These are phyloP conservation scores for Trichacis sp. DNA, from an alignment of 2,888 invertebrate genomes.

Conservation along the genomic window DNA sequence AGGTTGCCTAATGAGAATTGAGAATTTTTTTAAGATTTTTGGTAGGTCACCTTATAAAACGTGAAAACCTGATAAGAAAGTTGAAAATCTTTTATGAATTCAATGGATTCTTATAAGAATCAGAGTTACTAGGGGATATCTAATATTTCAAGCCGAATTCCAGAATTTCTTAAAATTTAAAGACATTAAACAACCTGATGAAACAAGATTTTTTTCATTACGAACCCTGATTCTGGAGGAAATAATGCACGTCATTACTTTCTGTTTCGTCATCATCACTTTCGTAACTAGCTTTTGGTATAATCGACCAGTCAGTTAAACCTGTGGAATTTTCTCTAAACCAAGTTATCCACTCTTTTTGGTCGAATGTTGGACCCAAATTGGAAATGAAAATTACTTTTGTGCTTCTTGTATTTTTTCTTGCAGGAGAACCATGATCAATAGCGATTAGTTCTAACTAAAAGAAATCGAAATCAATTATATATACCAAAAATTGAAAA, in stretches of 20 bases:
- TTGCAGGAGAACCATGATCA: slow-evolving; percentile 42
- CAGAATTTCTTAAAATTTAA: too few species aligned
- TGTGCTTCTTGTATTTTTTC: slow-evolving; percentile 17
- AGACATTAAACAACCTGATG: background rate
- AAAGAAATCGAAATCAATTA: slow-evolving; percentile 34
- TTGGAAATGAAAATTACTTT: slow-evolving; percentile 41
- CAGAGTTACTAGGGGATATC: too few species aligned
- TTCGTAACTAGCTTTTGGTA: slow-evolving; percentile 45
- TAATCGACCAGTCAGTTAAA: slow-evolving; percentile 11
- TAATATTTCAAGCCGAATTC: too few species aligned
- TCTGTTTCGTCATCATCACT: slow-evolving; percentile 31
- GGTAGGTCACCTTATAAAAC: too few species aligned
- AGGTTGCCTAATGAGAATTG: too few species aligned
- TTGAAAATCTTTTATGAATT: too few species aligned
- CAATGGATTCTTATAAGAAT: too few species aligned
- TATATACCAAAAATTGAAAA: background rate
- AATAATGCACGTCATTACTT: slow-evolving; percentile 41
- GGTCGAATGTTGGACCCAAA: slow-evolving; percentile 42
- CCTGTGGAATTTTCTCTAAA: slow-evolving; percentile 46
- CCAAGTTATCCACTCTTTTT: slow-evolving; percentile 38
- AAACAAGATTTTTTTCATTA: too few species aligned
- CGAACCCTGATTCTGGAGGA: slow-evolving; percentile 42
- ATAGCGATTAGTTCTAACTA: slow-evolving; percentile 23
- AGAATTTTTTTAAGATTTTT: too few species aligned
- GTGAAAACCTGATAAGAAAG: too few species aligned